Conservation (phyloP, 2,888 invertebrate genomes). For the Leucoptera coffeella region DNA sequence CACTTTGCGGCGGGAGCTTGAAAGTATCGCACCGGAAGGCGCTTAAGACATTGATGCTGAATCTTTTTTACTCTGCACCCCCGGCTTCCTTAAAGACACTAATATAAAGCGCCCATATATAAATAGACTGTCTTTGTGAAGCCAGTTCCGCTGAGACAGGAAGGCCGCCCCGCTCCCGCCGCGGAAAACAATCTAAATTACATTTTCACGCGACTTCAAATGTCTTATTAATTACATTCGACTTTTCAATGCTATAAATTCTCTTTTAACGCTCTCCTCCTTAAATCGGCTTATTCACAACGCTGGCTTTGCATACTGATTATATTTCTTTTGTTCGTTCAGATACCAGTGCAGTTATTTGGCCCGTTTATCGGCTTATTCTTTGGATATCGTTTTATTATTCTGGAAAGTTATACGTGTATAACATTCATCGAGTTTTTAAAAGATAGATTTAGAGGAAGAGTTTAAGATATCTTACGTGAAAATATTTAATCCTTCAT, state of each 20-base stretch:
- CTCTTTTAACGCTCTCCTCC: conserved; percentile 44
- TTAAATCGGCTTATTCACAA: conserved; percentile 43
- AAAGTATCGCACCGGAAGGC: conserved; percentile 41
- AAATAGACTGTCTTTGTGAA: conserved; percentile 46
- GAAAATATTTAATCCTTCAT: too few relatives aligned
- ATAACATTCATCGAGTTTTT: too few relatives aligned
- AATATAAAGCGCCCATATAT: conserved; percentile 51
- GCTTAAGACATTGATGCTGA: conserved; percentile 52
- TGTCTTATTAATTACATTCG: conserved; percentile 52
- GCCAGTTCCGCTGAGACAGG: conserved; percentile 25
- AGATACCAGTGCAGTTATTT: too few relatives aligned
- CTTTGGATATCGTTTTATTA: too few relatives aligned
- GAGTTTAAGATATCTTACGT: too few relatives aligned
- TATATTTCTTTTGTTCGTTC: conserved; percentile 2
- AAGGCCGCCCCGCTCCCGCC: conserved; percentile 26
- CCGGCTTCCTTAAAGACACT: conserved; percentile 47
- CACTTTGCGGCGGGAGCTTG: conserved; percentile 44
- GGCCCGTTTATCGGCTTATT: too few relatives aligned
- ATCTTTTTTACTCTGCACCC: conserved; percentile 51
- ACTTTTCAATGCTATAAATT: conserved; percentile 54
- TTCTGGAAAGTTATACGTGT: too few relatives aligned
- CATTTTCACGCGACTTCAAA: conserved; percentile 55
- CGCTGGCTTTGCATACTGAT: conserved; percentile 35
- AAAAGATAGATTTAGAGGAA: too few relatives aligned
- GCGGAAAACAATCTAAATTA: conserved; percentile 52